phyloP scores from a whole-genome alignment of 2,797 vertebrate species.

The Phoeniculus purpureus region DNA sequence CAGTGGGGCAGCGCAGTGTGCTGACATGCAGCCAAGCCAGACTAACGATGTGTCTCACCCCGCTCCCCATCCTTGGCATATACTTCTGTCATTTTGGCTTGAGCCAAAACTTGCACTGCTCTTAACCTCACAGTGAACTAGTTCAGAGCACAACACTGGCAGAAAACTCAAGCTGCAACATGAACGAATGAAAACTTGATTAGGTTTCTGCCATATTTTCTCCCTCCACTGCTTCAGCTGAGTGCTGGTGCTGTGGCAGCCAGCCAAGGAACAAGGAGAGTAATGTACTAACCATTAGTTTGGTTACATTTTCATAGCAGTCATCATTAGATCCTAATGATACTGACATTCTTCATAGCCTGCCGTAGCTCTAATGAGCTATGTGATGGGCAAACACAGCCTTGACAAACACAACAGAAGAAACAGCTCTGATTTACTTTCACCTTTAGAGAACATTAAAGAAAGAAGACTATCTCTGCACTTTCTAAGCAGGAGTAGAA shows the following conservation, averaged over 20 bases:
- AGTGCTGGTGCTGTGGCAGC: not conserved
- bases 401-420: not conserved
- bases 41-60: not conserved
- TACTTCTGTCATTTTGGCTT: fast-evolving
- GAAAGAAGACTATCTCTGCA: not conserved
- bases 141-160: not conserved
- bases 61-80: not conserved
- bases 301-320: not conserved
- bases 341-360: not conserved
- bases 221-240: not conserved
- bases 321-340: not conserved
- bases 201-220: not conserved
- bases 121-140: constrained; percentile 36
- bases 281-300: not conserved
- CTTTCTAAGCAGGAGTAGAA: not conserved
- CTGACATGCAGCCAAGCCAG: not conserved
- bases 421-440: not conserved
- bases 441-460: not conserved
- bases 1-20: fast-evolving
- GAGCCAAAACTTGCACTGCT: not conserved
- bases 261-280: not conserved
- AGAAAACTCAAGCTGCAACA: not conserved
- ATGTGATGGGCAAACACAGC: not conserved
- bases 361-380: not conserved
- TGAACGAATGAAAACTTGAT: not conserved